Base-by-base conservation (phyloP, 2,113 vertebrate species). In the Bubo bubo region DNA sequence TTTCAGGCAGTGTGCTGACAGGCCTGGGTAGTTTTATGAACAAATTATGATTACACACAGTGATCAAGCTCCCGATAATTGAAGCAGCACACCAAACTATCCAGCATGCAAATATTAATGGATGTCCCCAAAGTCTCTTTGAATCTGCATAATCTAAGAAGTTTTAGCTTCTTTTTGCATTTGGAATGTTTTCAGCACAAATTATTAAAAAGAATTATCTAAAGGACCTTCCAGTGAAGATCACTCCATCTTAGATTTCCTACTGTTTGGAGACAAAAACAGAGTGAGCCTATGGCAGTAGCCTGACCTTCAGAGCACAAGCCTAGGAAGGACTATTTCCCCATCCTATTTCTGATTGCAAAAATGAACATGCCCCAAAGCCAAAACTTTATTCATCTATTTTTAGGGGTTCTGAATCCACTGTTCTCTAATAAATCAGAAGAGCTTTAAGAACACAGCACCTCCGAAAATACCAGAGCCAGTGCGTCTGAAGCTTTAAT, bases 1-100 rank as follows among this genome's bases (percentile, higher is more conserved):
- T 99, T 99, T 98, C 98, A 98, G 97, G 94, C 92, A 90, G 85
- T 91, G 88, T 94, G 97, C 96, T 96, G 98, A 98, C 98, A 98
- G 98, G 95, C 93, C 96, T 96, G 97, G 90, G 55, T 96, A 97
- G 96, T 96, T 98, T 98, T 96, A 96, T 72, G 95, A 97, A 96
- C 94, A 97, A 97, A 98, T 98, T 97, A 98, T 92, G 95, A 98
- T 97, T 97, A 97, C 96, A 96, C 96, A 95, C 95, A 93, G 91
- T 94, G 97, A 97, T 96, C 91, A 94, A 96, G 92, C 92, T 96
- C 93, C 64, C 56, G 96, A 97, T 98, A 98, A 98, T 85, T 97
- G 95, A 93, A 97, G 79, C 95, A 86, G 93, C 90, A 97, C 94
- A 96, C 80, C 83, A 95, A 97, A 94, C 85, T 82, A 88, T 90